Evolutionary conservation across 2,797 vertebrate species (phyloP).

Genomic region (Fringilla coelebs): DNA sequence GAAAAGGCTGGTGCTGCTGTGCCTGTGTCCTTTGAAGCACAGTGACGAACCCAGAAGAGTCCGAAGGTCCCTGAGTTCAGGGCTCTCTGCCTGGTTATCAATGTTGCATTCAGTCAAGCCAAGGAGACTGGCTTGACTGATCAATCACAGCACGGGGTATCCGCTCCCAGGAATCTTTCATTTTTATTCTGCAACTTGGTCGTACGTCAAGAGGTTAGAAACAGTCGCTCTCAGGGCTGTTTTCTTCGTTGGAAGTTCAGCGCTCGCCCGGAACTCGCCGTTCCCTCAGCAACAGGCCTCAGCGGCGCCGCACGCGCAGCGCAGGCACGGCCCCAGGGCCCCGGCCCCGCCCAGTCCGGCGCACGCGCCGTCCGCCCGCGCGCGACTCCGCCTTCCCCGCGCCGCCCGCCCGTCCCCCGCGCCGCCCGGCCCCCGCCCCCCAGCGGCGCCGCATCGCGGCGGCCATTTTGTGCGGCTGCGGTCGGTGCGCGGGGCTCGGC

Average conservation of each 20-base stretch:
- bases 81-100: accelerated
- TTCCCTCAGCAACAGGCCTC: not conserved
- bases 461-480: constrained; percentile 57
- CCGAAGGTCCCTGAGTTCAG: too few relatives aligned
- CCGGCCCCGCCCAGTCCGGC: not conserved
- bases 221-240: accelerated
- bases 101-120: too few relatives aligned
- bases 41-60: not conserved
- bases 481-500: not conserved
- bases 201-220: too few relatives aligned
- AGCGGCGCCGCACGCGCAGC: accelerated
- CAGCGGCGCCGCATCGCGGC: not conserved
- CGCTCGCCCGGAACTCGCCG: accelerated
- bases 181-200: not conserved
- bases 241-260: accelerated
- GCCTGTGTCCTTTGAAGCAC: accelerated
- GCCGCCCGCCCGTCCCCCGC: not conserved
- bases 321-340: too few relatives aligned
- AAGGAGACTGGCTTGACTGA: too few relatives aligned
- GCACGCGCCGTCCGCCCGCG: not conserved
- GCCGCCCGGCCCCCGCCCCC: not conserved
- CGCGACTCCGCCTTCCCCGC: not conserved
- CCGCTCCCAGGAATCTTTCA: accelerated
- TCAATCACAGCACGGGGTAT: accelerated
- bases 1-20: not conserved